These are phyloP conservation scores for Hipparchia sbordonii DNA, from an alignment of 2,888 invertebrate genomes.

Conservation along the genomic window DNA sequence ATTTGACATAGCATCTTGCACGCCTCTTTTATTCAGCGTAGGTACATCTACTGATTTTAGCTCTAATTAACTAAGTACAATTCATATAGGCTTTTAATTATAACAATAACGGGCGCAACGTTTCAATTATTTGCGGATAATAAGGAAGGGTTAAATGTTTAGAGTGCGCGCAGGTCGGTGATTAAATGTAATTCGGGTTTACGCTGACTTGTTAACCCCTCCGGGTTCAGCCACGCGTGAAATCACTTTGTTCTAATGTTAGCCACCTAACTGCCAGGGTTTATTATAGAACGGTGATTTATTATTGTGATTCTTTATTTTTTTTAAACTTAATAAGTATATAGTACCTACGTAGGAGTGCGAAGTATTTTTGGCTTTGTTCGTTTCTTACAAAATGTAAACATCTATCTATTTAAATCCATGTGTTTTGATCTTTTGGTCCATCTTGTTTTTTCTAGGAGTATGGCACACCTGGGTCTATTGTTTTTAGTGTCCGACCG, in stretches of 20 bases:
- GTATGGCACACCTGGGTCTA: too few species aligned
- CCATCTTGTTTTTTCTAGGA: too few species aligned
- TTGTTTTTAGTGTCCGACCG: too few species aligned
- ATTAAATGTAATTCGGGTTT: slow-evolving; percentile 72
- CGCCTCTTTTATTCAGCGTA: background rate
- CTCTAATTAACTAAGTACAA: slow-evolving; percentile 15
- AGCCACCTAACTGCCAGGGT: slow-evolving; percentile 61
- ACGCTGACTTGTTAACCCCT: slow-evolving; percentile 68
- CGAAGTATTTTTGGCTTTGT: too few species aligned
- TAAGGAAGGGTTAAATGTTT: slow-evolving; percentile 69
- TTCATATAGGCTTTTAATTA: slow-evolving; percentile 45
- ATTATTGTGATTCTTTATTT: slow-evolving; percentile 19
- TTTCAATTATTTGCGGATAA: slow-evolving; percentile 69
- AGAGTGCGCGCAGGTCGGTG: slow-evolving; percentile 59
- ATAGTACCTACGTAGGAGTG: too few species aligned
- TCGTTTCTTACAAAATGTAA: too few species aligned
- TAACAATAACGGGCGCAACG: slow-evolving; percentile 60
- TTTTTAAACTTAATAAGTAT: too few species aligned
- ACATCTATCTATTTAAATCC: too few species aligned
- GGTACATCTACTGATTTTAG: background rate
- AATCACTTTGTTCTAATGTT: slow-evolving; percentile 79
- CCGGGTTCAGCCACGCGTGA: slow-evolving; percentile 70
- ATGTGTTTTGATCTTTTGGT: too few species aligned
- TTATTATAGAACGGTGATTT: slow-evolving; percentile 37
- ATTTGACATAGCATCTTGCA: too few species aligned